Percentiles rank a stretch among this genome's conserved stretches.
Evolutionary conservation across 2,888 invertebrate species (phyloP).

Genomic region (Lysandra bellargus): DNA sequence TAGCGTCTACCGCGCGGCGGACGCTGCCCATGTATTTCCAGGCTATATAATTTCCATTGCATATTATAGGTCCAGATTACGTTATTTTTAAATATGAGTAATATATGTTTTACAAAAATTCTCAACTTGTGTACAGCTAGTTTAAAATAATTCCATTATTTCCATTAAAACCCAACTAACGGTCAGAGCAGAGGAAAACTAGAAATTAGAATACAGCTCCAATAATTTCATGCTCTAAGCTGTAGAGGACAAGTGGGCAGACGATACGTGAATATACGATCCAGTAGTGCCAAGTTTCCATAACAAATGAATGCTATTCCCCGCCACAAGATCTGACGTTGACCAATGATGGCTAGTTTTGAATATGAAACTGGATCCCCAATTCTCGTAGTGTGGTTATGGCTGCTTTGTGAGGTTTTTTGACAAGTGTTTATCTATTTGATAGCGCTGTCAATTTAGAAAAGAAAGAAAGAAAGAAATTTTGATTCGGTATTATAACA

Average conservation of each 20-base stretch:
- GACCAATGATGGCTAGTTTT: constrained; percentile 25
- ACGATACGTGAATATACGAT: background rate
- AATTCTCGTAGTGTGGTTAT: background rate
- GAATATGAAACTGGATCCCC: background rate
- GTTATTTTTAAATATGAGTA: too few relatives aligned
- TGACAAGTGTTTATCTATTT: background rate
- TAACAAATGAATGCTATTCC: constrained; percentile 30
- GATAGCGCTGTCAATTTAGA: background rate
- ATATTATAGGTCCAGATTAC: too few relatives aligned
- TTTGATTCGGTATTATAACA: too few relatives aligned
- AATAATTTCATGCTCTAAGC: background rate
- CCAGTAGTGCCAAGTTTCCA: constrained; percentile 31
- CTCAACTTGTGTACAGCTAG: too few relatives aligned
- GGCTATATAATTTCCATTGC: too few relatives aligned
- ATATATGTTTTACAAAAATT: too few relatives aligned
- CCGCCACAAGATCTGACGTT: constrained; percentile 4
- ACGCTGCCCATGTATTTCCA: too few relatives aligned
- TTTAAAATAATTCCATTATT: too few relatives aligned
- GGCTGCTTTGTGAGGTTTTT: background rate
- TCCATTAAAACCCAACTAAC: too few relatives aligned
- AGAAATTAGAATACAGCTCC: background rate
- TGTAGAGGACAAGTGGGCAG: background rate
- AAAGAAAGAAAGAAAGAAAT: too few relatives aligned
- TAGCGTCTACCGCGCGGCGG: too few relatives aligned
- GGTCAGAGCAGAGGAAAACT: background rate